Evolutionary conservation across 2,113 vertebrate species (phyloP), one percentile per base, ranked within the genome.

Genomic region (Corapipo altera): DNA sequence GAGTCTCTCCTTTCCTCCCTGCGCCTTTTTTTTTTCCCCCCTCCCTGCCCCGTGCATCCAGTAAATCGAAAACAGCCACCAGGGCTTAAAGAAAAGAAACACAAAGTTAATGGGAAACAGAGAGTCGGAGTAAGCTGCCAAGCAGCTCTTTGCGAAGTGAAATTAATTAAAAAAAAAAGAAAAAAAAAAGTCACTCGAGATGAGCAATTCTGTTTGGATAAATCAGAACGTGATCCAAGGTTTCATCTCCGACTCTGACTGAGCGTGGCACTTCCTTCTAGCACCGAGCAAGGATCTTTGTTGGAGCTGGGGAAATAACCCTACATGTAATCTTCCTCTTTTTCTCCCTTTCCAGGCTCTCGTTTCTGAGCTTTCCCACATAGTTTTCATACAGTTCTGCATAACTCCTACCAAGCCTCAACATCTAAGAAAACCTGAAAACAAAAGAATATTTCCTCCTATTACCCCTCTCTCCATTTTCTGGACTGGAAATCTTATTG

Each of bases 51-150:
- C 26, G 11, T 2, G 90, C 79, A 52, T 65, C 52, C 7, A 76
- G 82, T 62, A 93, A 95, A 96, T 88, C 62, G 39, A 93, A 97
- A 77, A 55, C 81, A 85, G 82, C 83, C 81, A 95, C 41, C 24
- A 6, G 43, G 69, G 92, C 92, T 95, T 73, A 72, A 69, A 73
- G 94, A 49, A 58, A 70, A 93, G 89, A 59, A 83, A 77, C 61
- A 43, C 85, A 23, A 89, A 88, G 84, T 91, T 97, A 97, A 96
- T 96, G 75, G 91, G 79, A 95, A 95, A 55, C 96, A 96, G 94
- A 95, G 84, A 87, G 96, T 49, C 66, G 52, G 79, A 3, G 5
- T 11, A 61, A 64, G 85, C 91, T 86, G 58, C 83, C 76, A 76
- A 74, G 46, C 64, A 82, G 89, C 87, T 74, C 88, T 95, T 74